phyloP scores from a whole-genome alignment of 2,888 invertebrate genomes.

The Odontomyia ornata region DNA sequence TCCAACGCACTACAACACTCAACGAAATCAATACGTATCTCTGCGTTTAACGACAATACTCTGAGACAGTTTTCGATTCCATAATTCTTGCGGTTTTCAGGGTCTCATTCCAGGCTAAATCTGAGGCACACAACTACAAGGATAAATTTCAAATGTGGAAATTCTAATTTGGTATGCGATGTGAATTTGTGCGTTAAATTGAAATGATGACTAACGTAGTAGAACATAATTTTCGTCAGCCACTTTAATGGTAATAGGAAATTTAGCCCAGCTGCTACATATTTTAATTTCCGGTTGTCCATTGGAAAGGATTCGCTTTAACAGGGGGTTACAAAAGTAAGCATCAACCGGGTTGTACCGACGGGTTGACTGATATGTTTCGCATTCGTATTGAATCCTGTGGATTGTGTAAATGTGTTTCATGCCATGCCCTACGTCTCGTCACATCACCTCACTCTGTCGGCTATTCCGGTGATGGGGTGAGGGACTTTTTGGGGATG shows the following conservation, averaged over 20 bases:
- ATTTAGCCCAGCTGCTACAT: constrained; percentile 16
- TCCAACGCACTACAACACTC: not conserved
- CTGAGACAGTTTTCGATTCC: not conserved
- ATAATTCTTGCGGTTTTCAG: not conserved
- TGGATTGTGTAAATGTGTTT: too few species aligned
- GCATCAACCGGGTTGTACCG: not conserved
- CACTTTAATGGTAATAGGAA: constrained; percentile 14
- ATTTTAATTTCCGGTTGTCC: constrained; percentile 42
- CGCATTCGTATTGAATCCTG: not conserved
- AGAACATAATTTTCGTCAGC: constrained; percentile 11
- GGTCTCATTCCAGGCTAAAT: not conserved
- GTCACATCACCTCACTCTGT: not conserved
- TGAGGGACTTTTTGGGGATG: too few species aligned
- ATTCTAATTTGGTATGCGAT: constrained; percentile 11
- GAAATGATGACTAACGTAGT: not conserved
- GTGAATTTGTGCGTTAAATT: constrained; percentile 19
- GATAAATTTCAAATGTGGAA: constrained; percentile 4
- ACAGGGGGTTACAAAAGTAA: not conserved
- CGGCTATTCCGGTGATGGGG: too few species aligned
- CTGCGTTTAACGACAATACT: not conserved
- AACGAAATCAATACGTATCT: constrained; percentile 35
- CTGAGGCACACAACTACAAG: not conserved
- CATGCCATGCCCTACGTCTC: too few species aligned
- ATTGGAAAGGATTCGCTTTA: constrained; percentile 1
- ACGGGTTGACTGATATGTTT: not conserved